phyloP scores from a whole-genome alignment of 2,113 vertebrate species.

The Casuarius casuarius region DNA sequence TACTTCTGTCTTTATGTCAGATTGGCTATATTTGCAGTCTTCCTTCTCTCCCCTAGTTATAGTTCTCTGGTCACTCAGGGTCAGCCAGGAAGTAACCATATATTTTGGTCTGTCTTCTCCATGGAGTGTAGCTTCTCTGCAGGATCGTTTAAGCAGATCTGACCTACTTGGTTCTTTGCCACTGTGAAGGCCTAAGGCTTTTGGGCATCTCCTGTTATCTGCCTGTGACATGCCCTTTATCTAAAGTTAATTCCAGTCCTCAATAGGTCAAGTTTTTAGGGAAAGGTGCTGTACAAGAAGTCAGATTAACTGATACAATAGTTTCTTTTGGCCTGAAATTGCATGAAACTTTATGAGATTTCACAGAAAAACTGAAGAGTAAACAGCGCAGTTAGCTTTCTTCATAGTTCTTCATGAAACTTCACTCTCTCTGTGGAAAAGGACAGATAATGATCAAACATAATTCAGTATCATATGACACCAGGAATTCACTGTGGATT shows the following conservation, averaged over 20 bases:
- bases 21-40: neutral
- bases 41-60: neutral
- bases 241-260: neutral
- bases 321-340: neutral
- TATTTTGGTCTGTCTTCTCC: fast-evolving
- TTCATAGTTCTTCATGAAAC: neutral
- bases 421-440: neutral
- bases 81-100: neutral
- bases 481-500: neutral
- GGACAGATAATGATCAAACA: neutral
- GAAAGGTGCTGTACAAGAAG: neutral
- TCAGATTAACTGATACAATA: neutral
- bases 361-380: neutral
- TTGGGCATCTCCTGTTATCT: neutral
- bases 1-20: neutral
- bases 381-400: neutral
- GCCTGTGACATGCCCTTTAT: neutral
- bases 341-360: neutral
- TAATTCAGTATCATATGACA: neutral
- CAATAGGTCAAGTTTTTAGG: neutral
- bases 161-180: neutral
- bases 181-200: neutral
- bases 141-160: neutral
- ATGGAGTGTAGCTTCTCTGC: neutral
- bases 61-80: neutral